Evolutionary conservation across 2,113 vertebrate genomes (phyloP).

Genomic region (Limnothrissa miodon): DNA sequence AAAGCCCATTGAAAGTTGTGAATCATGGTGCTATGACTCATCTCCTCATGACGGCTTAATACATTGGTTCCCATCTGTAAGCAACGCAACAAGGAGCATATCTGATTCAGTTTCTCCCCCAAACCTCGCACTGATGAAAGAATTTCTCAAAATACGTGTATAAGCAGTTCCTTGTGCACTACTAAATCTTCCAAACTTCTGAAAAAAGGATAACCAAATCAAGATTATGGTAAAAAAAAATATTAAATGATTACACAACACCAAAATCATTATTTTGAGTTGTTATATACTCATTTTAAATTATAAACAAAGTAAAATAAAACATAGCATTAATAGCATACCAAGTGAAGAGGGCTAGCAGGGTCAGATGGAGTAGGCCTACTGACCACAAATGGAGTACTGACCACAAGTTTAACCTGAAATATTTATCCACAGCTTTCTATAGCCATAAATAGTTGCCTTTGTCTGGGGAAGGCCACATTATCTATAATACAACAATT

Average conservation of each 20-base stretch:
- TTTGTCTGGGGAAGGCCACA: neutral
- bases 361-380: too few relatives aligned
- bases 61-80: constrained; percentile 24
- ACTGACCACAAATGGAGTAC: too few relatives aligned
- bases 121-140: neutral
- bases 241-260: neutral
- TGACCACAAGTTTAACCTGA: neutral
- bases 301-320: neutral
- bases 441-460: neutral
- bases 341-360: neutral
- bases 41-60: constrained; percentile 38
- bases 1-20: constrained; percentile 39
- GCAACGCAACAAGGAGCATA: constrained; percentile 24
- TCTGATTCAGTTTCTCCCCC: neutral
- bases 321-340: neutral
- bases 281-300: neutral
- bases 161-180: neutral
- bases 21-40: constrained; percentile 53
- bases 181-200: neutral
- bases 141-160: neutral
- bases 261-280: neutral
- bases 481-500: neutral
- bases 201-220: neutral
- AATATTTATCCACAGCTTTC: neutral
- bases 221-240: neutral